Evolutionary conservation across 2,888 invertebrate species (phyloP).

Genomic region (Pinctada fucata): DNA sequence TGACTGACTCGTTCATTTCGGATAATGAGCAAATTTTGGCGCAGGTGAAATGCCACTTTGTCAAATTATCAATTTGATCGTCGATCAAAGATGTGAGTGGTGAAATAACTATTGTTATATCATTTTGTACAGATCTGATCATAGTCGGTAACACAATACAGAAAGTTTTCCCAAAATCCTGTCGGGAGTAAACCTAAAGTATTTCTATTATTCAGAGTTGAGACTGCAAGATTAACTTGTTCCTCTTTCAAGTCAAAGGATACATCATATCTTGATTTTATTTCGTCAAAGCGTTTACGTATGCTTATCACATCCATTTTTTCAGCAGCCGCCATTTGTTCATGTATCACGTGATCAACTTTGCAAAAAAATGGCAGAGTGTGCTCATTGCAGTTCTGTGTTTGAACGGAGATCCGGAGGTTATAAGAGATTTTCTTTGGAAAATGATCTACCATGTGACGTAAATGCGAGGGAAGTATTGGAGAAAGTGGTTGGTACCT

Average conservation of each 20-base stretch:
- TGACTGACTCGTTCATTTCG: conserved; percentile 8
- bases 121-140: not conserved
- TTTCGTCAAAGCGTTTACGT: not conserved
- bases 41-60: conserved; percentile 14
- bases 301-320: conserved; percentile 3
- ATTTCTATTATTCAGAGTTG: conserved; percentile 4
- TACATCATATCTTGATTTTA: conserved; percentile 21
- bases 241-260: conserved; percentile 33
- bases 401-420: conserved; percentile 6
- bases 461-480: too few species aligned
- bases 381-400: conserved; percentile 8
- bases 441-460: too few species aligned
- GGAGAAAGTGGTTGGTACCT: too few species aligned
- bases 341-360: too few species aligned
- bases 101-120: conserved; percentile 24
- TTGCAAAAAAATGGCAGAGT: not conserved
- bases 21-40: conserved; percentile 10
- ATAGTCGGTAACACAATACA: conserved; percentile 25
- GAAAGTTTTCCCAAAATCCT: conserved; percentile 35
- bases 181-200: conserved; percentile 27
- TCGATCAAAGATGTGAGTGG: conserved; percentile 30
- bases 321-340: too few species aligned
- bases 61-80: conserved; percentile 19
- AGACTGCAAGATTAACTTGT: conserved; percentile 16
- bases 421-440: too few species aligned